A percentile compares a stretch with the other conserved stretches of the same genome.
Conservation (phyloP, 2,888 invertebrate genomes). For the Volucella zonaria region DNA sequence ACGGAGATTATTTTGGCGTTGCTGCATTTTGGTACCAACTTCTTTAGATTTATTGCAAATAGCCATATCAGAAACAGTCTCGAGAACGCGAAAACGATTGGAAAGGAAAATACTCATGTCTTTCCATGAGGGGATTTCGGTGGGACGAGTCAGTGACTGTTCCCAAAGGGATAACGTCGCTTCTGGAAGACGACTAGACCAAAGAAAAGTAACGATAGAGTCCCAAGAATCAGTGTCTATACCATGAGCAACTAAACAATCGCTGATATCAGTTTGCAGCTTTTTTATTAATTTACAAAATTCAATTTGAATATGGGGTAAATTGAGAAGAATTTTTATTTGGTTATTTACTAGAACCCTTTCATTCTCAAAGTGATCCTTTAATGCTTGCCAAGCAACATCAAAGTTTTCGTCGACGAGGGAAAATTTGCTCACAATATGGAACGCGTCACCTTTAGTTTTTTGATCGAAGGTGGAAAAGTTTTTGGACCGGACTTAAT, state of each 20-base stretch:
- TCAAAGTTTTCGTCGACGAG: slow-evolving; percentile 24
- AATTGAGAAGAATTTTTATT: slow-evolving; percentile 27
- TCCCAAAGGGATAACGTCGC: slow-evolving; percentile 51
- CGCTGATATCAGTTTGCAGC: slow-evolving; percentile 32
- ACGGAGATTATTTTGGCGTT: too few relatives aligned
- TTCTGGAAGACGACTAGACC: slow-evolving; percentile 41
- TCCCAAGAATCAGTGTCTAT: too few relatives aligned
- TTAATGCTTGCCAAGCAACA: slow-evolving; percentile 5
- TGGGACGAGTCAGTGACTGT: slow-evolving; percentile 27
- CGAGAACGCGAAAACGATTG: slow-evolving; percentile 44
- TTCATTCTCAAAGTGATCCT: slow-evolving; percentile 5
- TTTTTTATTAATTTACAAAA: slow-evolving; percentile 1
- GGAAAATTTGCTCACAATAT: slow-evolving; percentile 15
- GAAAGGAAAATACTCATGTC: slow-evolving; percentile 45
- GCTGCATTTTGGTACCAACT: too few relatives aligned
- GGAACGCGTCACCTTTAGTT: not conserved
- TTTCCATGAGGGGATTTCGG: slow-evolving; percentile 49
- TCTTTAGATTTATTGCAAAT: not conserved
- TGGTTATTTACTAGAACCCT: slow-evolving; percentile 12
- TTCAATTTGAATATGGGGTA: not conserved
- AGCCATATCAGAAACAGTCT: slow-evolving; percentile 44
- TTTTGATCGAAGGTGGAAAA: slow-evolving; percentile 5
- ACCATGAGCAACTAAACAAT: too few relatives aligned
- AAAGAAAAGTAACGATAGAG: slow-evolving; percentile 45
- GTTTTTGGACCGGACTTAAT: too few relatives aligned